Conservation (phyloP, 2,888 invertebrate species). For the Parthenolecanium corni region DNA sequence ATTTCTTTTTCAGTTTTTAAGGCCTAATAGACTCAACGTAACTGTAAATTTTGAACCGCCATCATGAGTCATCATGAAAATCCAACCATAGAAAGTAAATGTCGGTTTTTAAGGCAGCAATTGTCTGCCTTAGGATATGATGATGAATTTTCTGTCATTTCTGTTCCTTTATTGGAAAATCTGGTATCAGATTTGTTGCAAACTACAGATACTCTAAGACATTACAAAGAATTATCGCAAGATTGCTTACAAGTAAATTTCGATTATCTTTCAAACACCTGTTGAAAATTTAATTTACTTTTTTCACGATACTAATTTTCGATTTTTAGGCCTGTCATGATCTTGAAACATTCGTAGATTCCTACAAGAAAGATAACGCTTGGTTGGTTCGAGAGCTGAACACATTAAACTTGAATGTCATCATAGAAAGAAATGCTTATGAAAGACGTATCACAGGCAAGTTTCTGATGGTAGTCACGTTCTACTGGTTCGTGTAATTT, state of each 20-base stretch:
- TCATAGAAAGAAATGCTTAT: not conserved
- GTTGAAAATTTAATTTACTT: not conserved
- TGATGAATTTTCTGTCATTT: conserved; percentile 47
- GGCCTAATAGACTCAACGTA: too few relatives aligned
- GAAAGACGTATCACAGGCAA: conserved; percentile 5
- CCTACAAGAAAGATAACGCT: conserved; percentile 69
- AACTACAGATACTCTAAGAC: conserved; percentile 75
- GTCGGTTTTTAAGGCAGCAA: conserved; percentile 7
- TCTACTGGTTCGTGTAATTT: too few relatives aligned
- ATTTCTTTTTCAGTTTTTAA: too few relatives aligned
- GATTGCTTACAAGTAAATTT: conserved; percentile 50
- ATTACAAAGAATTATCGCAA: conserved; percentile 65
- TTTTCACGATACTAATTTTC: not conserved
- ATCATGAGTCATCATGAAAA: not conserved
- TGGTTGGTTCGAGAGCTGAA: conserved; percentile 64
- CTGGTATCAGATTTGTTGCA: conserved; percentile 70
- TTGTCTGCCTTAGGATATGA: conserved; percentile 3
- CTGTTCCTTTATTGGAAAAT: conserved; percentile 66
- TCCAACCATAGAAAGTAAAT: conserved; percentile 3
- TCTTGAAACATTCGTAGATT: conserved; percentile 59
- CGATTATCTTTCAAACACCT: not conserved
- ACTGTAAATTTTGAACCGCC: too few relatives aligned
- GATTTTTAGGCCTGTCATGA: conserved; percentile 39
- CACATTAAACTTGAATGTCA: not conserved
- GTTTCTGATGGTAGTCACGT: too few relatives aligned